A percentile compares a stretch with the other conserved stretches of the same genome.
These are phyloP conservation scores for Danio rerio DNA, from an alignment of 2,113 vertebrate genomes.

Conservation along the genomic window DNA sequence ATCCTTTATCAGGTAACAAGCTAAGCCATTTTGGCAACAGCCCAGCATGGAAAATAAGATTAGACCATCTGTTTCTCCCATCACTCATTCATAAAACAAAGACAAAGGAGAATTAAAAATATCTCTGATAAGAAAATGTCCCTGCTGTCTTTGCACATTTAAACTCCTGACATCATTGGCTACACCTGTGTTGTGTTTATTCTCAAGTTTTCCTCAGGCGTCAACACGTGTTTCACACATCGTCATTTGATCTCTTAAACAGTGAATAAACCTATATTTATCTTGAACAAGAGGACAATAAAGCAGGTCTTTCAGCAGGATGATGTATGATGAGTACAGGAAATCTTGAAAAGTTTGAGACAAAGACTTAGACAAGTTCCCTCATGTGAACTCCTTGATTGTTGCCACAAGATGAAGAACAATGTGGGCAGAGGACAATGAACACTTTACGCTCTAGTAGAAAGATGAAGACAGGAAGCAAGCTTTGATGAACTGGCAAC, in stretches of 20 bases:
- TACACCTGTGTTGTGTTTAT: conserved; percentile 20
- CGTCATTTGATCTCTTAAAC: conserved; percentile 26
- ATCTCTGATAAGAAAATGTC: background rate
- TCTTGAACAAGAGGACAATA: conserved; percentile 12
- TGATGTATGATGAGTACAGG: conserved; percentile 37
- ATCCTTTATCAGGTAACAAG: background rate
- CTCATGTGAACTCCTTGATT: conserved; percentile 34
- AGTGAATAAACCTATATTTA: conserved; percentile 44
- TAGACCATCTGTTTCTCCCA: background rate
- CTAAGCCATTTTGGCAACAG: background rate
- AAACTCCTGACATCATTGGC: background rate
- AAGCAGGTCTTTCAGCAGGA: background rate
- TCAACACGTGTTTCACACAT: background rate
- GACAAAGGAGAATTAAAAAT: conserved; percentile 1
- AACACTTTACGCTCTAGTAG: background rate
- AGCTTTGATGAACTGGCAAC: too few species aligned
- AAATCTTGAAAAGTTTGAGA: conserved; percentile 45
- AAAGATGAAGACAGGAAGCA: background rate
- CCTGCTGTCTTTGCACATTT: conserved; percentile 14
- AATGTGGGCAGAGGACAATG: conserved; percentile 42
- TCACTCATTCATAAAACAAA: conserved; percentile 13
- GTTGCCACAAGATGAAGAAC: conserved; percentile 34
- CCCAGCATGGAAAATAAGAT: background rate
- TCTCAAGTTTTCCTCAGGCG: background rate
- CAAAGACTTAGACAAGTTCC: conserved; percentile 44